A percentile compares a stretch with the other conserved stretches of the same genome.
These are phyloP conservation scores for Lysiphlebus fabarum DNA, from an alignment of 1,140 invertebrate species.

Conservation along the genomic window DNA sequence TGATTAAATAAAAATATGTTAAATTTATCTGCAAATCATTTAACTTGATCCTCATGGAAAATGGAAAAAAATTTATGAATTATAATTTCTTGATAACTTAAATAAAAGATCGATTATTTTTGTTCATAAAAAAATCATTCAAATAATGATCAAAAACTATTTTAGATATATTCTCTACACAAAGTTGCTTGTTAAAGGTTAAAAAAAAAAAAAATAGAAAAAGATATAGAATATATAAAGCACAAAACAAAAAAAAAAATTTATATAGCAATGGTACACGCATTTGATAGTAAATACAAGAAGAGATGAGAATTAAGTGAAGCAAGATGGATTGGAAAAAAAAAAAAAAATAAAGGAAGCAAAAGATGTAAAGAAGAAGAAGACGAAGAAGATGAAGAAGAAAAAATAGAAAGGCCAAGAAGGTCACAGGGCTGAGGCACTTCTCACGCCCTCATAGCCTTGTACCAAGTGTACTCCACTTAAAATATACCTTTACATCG, in stretches of 20 bases:
- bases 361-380: slow-evolving; percentile 13
- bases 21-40: too few species aligned
- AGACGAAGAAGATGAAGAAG: slow-evolving; percentile 26
- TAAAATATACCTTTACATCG: slow-evolving; percentile 27
- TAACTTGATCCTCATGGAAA: too few species aligned
- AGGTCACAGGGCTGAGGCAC: slow-evolving; percentile 55
- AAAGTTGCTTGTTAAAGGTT: too few species aligned
- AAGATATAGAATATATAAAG: neutral
- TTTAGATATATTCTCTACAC: too few species aligned
- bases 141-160: too few species aligned
- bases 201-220: too few species aligned
- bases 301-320: slow-evolving; percentile 12
- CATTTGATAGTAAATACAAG: neutral
- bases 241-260: neutral
- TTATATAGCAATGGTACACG: neutral
- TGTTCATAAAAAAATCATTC: too few species aligned
- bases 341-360: too few species aligned
- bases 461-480: slow-evolving; percentile 47
- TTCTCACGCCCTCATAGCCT: slow-evolving; percentile 53
- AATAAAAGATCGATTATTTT: too few species aligned
- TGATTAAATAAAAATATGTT: too few species aligned
- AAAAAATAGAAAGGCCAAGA: slow-evolving; percentile 40
- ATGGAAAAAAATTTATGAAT: too few species aligned
- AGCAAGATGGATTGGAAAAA: slow-evolving; percentile 17
- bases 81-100: too few species aligned